phyloP scores from a whole-genome alignment of 2,888 invertebrate species.

The Hermaeophaga mercurialis region DNA sequence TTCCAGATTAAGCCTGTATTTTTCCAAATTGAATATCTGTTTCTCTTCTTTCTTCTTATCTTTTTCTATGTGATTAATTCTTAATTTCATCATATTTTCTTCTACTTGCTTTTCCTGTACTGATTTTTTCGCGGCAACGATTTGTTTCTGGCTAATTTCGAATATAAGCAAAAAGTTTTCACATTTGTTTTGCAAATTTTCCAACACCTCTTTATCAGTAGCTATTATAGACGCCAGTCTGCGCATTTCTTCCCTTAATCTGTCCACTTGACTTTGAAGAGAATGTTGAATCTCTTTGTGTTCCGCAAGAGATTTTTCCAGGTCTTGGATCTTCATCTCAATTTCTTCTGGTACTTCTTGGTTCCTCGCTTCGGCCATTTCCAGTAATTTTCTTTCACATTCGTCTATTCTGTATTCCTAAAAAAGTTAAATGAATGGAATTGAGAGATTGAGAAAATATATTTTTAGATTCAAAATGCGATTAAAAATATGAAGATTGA shows the following conservation, averaged over 20 bases:
- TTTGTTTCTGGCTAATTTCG: conserved; percentile 65
- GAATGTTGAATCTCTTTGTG: conserved; percentile 52
- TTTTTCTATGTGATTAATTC: conserved; percentile 69
- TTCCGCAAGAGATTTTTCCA: conserved; percentile 57
- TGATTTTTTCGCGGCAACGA: conserved; percentile 55
- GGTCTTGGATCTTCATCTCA: conserved; percentile 56
- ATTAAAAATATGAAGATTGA: neutral
- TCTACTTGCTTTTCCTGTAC: conserved; percentile 66
- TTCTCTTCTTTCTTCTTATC: conserved; percentile 68
- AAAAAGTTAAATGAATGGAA: conserved; percentile 6
- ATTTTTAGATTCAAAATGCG: too few relatives aligned
- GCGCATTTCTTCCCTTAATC: conserved; percentile 65
- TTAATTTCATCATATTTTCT: conserved; percentile 70
- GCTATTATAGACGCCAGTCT: conserved; percentile 59
- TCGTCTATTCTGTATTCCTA: conserved; percentile 55
- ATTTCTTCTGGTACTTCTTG: conserved; percentile 47
- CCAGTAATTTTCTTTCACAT: conserved; percentile 55
- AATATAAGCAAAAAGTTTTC: conserved; percentile 63
- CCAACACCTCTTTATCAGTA: conserved; percentile 52
- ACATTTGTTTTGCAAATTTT: conserved; percentile 57
- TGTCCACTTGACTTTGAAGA: conserved; percentile 61
- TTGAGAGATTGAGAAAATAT: too few relatives aligned
- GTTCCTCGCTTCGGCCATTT: conserved; percentile 50
- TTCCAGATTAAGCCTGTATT: conserved; percentile 72
- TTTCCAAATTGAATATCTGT: conserved; percentile 70